Base-by-base conservation (phyloP, 2,113 vertebrate species). In the Benitochromis conjunctus region DNA sequence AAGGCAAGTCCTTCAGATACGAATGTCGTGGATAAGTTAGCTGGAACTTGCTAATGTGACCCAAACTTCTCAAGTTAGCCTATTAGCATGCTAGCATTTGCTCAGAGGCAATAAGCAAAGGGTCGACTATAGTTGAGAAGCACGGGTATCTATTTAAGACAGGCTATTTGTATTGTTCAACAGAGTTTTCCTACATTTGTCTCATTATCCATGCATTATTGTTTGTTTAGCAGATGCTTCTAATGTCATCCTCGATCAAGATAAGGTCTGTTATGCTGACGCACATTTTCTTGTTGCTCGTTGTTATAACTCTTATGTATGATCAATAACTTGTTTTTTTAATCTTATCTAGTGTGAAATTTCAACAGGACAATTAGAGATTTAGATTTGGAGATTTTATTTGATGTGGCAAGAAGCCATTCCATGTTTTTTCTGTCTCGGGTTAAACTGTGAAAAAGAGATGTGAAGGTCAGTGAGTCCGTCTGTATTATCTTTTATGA, bases 1-100 rank as follows among this genome's bases (percentile, higher is more conserved):
- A 97, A 99, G 5, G 98, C 97, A 5, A 98, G 95, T 69, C 98
- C 98, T 24, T 57, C 13, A 58, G 13, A 80, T 26, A 18, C 10
- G 18, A 56, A 80, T 18, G 43, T 24, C 48, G 16, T 31, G 38
- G 26, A 24, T 29, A 48, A 31, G 10, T 48, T 14, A 60, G 79
- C 41, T 10, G 48, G 48, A 48, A 31, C 55, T 34, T 60, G 38
- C 41, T 29, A 46, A 46, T 71, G 7, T 71, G n/a, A 71, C 13
- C 14, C 8, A 24, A 69, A 24, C 38, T 24, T 51, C 7, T 48
- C 16, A 19, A 16, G 48, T 8, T 43, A 71, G 38, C 64, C n/a
- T 71, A 71, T 71, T 48, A 71, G 41, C 9, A 48, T 21, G 5
- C 11, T n/a, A 26, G 9, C 21, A 80, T 46, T 57, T 26, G 55